phyloP scores from a whole-genome alignment of 2,888 invertebrate genomes.

The Pocota personata region DNA sequence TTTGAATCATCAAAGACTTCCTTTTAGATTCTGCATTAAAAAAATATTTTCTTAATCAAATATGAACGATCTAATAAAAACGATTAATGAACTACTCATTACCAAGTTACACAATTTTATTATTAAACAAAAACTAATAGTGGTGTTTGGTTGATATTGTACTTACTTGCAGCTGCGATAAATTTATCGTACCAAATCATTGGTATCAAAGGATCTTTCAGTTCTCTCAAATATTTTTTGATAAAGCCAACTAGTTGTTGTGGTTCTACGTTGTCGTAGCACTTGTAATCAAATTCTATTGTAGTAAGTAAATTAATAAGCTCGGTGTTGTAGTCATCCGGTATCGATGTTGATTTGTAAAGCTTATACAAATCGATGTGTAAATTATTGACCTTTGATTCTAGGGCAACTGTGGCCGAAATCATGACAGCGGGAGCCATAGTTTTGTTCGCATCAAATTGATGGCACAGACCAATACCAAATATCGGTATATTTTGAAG shows the following conservation, averaged over 20 bases:
- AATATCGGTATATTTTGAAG: constrained; percentile 83
- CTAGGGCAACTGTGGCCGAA: constrained; percentile 86
- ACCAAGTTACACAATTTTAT: too few relatives aligned
- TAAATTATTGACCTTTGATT: constrained; percentile 79
- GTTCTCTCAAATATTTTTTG: constrained; percentile 88
- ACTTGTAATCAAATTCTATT: constrained; percentile 5
- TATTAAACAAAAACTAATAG: too few relatives aligned
- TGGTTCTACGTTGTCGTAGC: constrained; percentile 61
- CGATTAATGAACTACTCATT: too few relatives aligned
- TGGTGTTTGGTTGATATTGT: constrained; percentile 65
- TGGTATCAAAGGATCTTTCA: constrained; percentile 90
- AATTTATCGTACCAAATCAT: constrained; percentile 89
- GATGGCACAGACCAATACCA: constrained; percentile 87
- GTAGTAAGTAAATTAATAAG: constrained; percentile 54
- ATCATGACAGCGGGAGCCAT: constrained; percentile 86
- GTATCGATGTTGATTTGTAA: constrained; percentile 84
- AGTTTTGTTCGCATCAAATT: constrained; percentile 84
- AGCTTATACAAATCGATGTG: constrained; percentile 87
- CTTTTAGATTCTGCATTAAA: too few relatives aligned
- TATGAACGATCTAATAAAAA: too few relatives aligned
- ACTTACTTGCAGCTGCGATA: constrained; percentile 84
- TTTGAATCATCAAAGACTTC: too few relatives aligned
- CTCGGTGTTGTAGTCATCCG: constrained; percentile 84
- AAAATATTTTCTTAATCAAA: too few relatives aligned
- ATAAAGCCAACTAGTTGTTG: constrained; percentile 83